Percentiles rank a stretch among this genome's conserved stretches.
These are phyloP conservation scores for Allygus modestus DNA, from an alignment of 2,888 invertebrate species.

Conservation along the genomic window DNA sequence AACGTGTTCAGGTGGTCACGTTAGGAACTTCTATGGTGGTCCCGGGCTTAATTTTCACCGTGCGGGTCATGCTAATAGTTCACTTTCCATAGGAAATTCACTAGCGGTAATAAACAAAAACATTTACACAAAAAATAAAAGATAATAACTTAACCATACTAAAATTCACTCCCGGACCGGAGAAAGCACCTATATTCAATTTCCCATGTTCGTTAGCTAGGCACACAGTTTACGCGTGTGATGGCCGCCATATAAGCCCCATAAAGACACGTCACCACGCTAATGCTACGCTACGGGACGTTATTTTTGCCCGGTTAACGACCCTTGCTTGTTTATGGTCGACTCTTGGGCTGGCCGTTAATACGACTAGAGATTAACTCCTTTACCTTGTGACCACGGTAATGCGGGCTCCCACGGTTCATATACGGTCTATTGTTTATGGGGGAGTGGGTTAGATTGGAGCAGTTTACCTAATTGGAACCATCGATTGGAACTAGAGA, in stretches of 20 bases:
- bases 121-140: too few species aligned
- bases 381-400: neutral
- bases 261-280: constrained; percentile 9
- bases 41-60: too few species aligned
- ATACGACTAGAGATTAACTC: neutral
- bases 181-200: too few species aligned
- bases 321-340: neutral
- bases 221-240: constrained; percentile 10
- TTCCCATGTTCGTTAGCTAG: constrained; percentile 28
- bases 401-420: neutral
- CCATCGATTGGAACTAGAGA: too few species aligned
- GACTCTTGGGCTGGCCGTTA: neutral
- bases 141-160: too few species aligned
- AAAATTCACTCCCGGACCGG: too few species aligned
- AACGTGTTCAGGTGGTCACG: too few species aligned
- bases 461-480: neutral
- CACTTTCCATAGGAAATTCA: too few species aligned
- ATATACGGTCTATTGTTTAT: constrained; percentile 13
- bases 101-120: too few species aligned
- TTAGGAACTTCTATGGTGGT: too few species aligned
- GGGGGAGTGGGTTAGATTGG: constrained; percentile 16
- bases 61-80: too few species aligned
- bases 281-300: constrained; percentile 11
- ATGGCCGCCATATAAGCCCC: constrained; percentile 19
- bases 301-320: constrained; percentile 36